Evolutionary conservation across 2,888 invertebrate genomes (phyloP).

Genomic region (Trachelus iudaicus): DNA sequence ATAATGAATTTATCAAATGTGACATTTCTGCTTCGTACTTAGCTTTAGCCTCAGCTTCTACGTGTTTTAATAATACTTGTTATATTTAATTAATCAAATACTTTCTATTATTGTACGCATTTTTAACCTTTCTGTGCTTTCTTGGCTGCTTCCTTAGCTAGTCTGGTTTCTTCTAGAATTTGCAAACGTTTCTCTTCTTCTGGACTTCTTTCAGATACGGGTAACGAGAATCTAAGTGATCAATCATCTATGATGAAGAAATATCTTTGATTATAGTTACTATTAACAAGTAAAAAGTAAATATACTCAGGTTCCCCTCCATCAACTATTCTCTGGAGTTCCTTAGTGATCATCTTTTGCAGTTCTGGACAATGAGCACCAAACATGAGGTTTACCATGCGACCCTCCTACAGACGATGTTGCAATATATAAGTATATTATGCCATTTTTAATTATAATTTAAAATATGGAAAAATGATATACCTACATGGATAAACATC

Average conservation of each 20-base stretch:
- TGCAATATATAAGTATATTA: background rate
- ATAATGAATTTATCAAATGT: conserved; percentile 48
- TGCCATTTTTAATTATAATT: background rate
- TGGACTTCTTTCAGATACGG: conserved; percentile 66
- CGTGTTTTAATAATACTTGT: background rate
- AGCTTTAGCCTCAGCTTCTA: conserved; percentile 52
- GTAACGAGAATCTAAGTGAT: conserved; percentile 47
- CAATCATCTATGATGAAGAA: background rate
- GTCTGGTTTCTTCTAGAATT: conserved; percentile 49
- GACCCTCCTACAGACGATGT: conserved; percentile 72
- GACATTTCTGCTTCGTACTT: conserved; percentile 57
- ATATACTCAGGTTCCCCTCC: conserved; percentile 54
- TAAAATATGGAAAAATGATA: background rate
- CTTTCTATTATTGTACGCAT: background rate
- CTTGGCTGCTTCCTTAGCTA: conserved; percentile 54
- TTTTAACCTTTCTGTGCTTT: conserved; percentile 51
- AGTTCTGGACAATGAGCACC: conserved; percentile 89
- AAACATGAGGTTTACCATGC: conserved; percentile 82
- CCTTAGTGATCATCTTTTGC: conserved; percentile 76
- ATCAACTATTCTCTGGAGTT: conserved; percentile 61
- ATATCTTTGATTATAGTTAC: background rate
- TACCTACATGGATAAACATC: conserved; percentile 76
- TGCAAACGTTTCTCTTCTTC: conserved; percentile 63
- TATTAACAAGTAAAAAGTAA: conserved; percentile 5
- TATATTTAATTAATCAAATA: background rate